Evolutionary conservation across 2,113 vertebrate species (phyloP).

Genomic region (Marmota monax): DNA sequence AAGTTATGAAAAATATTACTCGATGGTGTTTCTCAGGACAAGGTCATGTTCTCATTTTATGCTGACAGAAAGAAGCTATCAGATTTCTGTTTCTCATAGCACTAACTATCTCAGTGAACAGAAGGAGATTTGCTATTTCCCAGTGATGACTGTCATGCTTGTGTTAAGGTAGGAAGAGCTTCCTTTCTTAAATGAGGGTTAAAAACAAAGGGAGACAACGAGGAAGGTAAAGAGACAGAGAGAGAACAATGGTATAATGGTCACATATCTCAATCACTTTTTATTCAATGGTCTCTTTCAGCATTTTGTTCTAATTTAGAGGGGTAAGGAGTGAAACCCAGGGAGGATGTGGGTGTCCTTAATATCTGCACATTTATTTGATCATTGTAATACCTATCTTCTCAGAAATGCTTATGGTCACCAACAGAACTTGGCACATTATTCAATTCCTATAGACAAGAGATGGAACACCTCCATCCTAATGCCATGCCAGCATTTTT

Average conservation of each 20-base stretch:
- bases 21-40: slow-evolving; percentile 84
- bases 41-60: slow-evolving; percentile 85
- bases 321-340: too few species aligned
- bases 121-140: slow-evolving; percentile 77
- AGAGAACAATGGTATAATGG: neutral
- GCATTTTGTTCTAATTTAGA: neutral
- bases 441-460: slow-evolving; percentile 63
- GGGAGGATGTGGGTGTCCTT: neutral
- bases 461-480: slow-evolving; percentile 68
- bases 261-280: neutral
- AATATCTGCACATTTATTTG: slow-evolving; percentile 21
- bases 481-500: slow-evolving; percentile 77
- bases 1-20: slow-evolving; percentile 86
- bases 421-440: slow-evolving; percentile 66
- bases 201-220: neutral
- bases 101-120: slow-evolving; percentile 78
- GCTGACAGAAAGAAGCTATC: slow-evolving; percentile 85
- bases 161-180: slow-evolving; percentile 74
- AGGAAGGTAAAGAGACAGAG: neutral
- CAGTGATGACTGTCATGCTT: slow-evolving; percentile 80
- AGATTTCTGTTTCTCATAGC: slow-evolving; percentile 85
- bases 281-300: neutral
- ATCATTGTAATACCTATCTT: slow-evolving; percentile 40
- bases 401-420: slow-evolving; percentile 70
- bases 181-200: neutral